These are phyloP conservation scores for Euura lappo DNA, from an alignment of 1,140 invertebrate genomes.

Conservation along the genomic window DNA sequence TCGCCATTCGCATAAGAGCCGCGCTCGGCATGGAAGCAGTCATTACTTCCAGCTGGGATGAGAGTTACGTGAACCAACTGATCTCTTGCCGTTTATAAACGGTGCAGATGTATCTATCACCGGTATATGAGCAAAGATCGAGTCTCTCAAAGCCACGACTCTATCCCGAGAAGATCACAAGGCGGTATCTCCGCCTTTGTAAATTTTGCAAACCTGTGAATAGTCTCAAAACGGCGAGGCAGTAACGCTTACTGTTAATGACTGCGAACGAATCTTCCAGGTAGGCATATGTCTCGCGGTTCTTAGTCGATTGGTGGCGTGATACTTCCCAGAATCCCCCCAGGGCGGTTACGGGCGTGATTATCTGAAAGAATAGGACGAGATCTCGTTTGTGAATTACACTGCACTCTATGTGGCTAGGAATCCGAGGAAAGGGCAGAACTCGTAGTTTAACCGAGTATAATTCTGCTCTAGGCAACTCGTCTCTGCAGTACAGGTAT, in stretches of 20 bases:
- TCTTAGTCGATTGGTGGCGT: slow-evolving; percentile 28
- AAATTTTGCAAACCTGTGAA: neutral
- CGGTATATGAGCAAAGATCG: no score
- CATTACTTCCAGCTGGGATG: no score
- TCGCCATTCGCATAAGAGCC: no score
- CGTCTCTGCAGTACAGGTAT: slow-evolving; percentile 7
- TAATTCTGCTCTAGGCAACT: slow-evolving; percentile 42
- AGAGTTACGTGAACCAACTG: no score
- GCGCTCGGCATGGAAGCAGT: no score
- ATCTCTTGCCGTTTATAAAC: no score
- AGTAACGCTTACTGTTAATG: neutral
- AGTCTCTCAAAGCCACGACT: neutral
- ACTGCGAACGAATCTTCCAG: neutral
- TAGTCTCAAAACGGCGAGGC: neutral
- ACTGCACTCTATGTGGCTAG: slow-evolving; percentile 3
- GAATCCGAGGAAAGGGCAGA: slow-evolving; percentile 20
- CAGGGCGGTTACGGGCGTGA: slow-evolving; percentile 28
- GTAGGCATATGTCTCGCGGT: neutral
- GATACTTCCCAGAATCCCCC: slow-evolving; percentile 32
- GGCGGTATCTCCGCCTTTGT: neutral
- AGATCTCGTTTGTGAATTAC: slow-evolving; percentile 36
- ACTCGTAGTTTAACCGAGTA: slow-evolving; percentile 23
- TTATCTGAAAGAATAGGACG: slow-evolving; percentile 30
- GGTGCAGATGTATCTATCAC: no score
- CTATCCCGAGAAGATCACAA: neutral